A percentile compares a stretch with the other conserved stretches of the same genome.
Conservation (phyloP, 2,797 vertebrate species). For the Peromyscus eremicus region DNA sequence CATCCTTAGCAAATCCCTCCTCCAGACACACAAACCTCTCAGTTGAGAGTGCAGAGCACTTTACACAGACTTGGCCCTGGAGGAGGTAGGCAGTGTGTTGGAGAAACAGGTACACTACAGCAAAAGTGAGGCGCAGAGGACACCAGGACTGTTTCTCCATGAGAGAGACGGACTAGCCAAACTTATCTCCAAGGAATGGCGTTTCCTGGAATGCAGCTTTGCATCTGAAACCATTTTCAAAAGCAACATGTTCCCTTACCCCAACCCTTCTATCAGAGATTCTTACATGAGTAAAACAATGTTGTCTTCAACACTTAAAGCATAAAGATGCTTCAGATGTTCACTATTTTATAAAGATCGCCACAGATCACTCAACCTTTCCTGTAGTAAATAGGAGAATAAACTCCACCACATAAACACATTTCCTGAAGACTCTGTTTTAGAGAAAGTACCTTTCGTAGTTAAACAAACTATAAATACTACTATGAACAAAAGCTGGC, state of each 20-base stretch:
- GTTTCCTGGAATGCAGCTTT: not conserved
- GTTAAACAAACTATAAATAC: constrained; percentile 1
- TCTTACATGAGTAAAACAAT: not conserved
- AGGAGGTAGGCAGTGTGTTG: not conserved
- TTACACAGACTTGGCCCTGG: not conserved
- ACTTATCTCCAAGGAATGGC: not conserved
- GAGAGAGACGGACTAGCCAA: not conserved
- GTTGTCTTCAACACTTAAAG: not conserved
- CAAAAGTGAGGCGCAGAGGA: not conserved
- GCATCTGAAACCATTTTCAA: constrained; percentile 14
- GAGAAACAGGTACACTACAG: not conserved
- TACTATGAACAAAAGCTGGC: not conserved
- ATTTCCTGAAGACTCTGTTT: not conserved
- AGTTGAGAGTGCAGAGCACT: not conserved
- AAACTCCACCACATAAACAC: not conserved
- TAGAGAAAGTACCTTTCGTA: constrained; percentile 10
- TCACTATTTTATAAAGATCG: constrained; percentile 15
- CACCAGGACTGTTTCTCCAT: not conserved
- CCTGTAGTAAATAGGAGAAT: not conserved
- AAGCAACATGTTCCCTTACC: constrained; percentile 11
- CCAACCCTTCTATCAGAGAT: not conserved
- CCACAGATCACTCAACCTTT: not conserved
- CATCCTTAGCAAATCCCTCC: not conserved
- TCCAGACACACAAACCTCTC: not conserved
- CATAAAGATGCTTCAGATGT: not conserved